Evolutionary conservation across 2,113 vertebrate species (phyloP).

Genomic region (Cranoglanis bouderius): DNA sequence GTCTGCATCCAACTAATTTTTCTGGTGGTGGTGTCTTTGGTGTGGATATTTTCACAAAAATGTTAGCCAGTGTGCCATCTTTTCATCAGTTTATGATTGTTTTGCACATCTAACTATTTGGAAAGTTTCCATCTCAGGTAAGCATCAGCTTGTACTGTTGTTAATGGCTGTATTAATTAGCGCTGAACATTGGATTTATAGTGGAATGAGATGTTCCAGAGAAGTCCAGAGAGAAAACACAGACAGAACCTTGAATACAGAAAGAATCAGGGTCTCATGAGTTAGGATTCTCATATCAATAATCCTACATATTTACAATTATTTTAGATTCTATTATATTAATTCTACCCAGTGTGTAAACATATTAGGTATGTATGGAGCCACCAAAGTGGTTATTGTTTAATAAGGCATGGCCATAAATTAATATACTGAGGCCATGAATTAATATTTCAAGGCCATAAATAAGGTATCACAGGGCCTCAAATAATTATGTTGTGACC

Average conservation of each 20-base stretch:
- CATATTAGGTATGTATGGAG: background rate
- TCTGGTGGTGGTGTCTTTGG: background rate
- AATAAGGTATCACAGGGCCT: background rate
- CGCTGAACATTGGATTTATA: no score
- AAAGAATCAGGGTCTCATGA: background rate
- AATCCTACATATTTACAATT: background rate
- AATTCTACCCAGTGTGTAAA: background rate
- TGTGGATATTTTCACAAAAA: background rate
- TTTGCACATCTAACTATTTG: background rate
- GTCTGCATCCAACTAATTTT: no score
- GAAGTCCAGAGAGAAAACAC: background rate
- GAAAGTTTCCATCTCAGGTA: background rate
- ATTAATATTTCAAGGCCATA: background rate
- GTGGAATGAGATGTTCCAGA: no score
- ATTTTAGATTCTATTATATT: background rate
- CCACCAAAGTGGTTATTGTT: background rate
- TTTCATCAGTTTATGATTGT: background rate
- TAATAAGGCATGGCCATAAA: background rate
- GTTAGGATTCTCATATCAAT: background rate
- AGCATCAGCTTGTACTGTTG: background rate
- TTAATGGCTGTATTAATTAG: no score
- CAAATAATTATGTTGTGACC: background rate
- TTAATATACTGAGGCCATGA: background rate
- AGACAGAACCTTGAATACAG: background rate
- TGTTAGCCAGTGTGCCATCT: no score